These are phyloP conservation scores for Tetramorium parvispinum DNA, from an alignment of 1,140 invertebrate species.

Conservation along the genomic window DNA sequence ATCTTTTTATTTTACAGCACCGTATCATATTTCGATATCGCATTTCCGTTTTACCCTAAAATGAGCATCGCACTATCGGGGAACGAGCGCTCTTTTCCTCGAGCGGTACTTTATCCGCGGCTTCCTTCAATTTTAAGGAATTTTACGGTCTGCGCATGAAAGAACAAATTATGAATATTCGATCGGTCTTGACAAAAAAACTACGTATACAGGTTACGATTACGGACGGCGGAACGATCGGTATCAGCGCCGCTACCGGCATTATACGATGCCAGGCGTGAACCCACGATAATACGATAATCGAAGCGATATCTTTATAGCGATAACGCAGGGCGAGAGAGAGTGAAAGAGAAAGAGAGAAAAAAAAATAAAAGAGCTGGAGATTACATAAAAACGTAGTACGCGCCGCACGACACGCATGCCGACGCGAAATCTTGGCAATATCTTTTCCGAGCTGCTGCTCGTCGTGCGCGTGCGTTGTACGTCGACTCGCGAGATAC, in stretches of 20 bases:
- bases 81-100: conserved; percentile 13
- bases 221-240: conserved; percentile 65
- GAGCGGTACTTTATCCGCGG: neutral
- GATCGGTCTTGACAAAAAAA: conserved; percentile 1
- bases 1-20: conserved; percentile 1
- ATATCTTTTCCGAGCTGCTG: conserved; percentile 65
- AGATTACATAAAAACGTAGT: conserved; percentile 43
- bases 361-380: neutral
- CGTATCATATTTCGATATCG: conserved; percentile 12
- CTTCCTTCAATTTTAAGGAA: conserved; percentile 19
- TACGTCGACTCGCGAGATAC: conserved; percentile 52
- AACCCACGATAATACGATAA: conserved; percentile 73
- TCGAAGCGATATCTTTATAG: conserved; percentile 63
- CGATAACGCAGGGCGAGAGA: conserved; percentile 46
- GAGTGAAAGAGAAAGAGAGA: neutral
- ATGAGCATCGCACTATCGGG: neutral
- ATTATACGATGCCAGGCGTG: conserved; percentile 62
- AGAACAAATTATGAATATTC: conserved; percentile 34
- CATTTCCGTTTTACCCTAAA: neutral
- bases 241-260: conserved; percentile 70
- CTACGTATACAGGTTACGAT: conserved; percentile 41
- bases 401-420: conserved; percentile 59
- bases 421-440: conserved; percentile 48
- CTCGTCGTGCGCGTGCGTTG: conserved; percentile 20
- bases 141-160: conserved; percentile 11